Conservation (phyloP, 2,888 invertebrate species). For the Coelopa pilipes region DNA sequence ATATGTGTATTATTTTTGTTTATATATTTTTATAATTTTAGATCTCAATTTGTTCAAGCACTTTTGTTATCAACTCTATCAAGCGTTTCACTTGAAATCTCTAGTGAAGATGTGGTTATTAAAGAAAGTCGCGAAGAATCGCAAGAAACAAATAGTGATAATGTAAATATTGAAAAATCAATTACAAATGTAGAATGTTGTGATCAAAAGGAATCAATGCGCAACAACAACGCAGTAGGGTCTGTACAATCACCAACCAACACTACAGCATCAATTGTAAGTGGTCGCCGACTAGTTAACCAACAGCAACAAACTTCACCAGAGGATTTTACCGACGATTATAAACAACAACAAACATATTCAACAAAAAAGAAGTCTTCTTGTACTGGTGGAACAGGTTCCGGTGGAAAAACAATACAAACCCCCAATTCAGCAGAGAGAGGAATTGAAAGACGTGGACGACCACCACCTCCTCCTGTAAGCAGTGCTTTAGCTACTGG, state of each 20-base stretch:
- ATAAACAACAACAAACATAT: conserved; percentile 51
- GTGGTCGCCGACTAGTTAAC: conserved; percentile 60
- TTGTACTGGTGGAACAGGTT: conserved; percentile 43
- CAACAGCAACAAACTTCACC: conserved; percentile 67
- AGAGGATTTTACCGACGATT: conserved; percentile 66
- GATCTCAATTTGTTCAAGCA: conserved; percentile 76
- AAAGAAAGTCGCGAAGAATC: conserved; percentile 54
- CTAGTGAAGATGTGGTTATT: conserved; percentile 47
- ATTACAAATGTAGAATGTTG: conserved; percentile 43
- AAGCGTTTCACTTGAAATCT: conserved; percentile 54
- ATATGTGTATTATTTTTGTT: conserved; percentile 2
- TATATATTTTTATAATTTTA: conserved; percentile 41
- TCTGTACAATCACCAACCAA: conserved; percentile 51
- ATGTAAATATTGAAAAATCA: conserved; percentile 63
- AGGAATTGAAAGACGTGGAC: conserved; percentile 61
- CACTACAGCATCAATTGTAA: conserved; percentile 49
- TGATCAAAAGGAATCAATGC: conserved; percentile 56
- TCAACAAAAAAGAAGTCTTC: conserved; percentile 49
- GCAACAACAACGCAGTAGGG: conserved; percentile 61
- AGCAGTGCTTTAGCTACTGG: conserved; percentile 54
- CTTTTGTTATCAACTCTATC: conserved; percentile 73
- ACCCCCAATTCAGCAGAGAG: conserved; percentile 54
- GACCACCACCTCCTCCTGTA: conserved; percentile 57
- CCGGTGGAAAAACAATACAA: conserved; percentile 51
- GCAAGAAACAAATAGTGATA: conserved; percentile 63